Percentiles rank a stretch among this genome's conserved stretches.
These are phyloP conservation scores for Molossus molossus DNA, from an alignment of 2,797 vertebrate species.

Conservation along the genomic window DNA sequence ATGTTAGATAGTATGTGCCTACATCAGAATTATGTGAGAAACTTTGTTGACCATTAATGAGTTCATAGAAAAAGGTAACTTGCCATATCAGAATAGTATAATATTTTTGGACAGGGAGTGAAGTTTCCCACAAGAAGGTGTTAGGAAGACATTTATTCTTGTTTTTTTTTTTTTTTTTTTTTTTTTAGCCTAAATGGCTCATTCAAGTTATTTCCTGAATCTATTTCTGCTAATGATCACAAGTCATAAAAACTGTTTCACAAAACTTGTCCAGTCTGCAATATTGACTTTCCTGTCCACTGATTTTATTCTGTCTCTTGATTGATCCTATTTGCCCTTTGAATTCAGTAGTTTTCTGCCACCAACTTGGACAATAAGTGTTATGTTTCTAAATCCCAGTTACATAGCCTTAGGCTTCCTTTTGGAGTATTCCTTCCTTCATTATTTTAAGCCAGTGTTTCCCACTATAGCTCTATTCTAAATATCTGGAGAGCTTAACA, in stretches of 20 bases:
- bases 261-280: background rate
- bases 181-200: background rate
- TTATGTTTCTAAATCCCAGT: background rate
- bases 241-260: slow-evolving; percentile 48
- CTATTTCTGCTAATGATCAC: slow-evolving; percentile 60
- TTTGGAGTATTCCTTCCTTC: background rate
- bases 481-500: slow-evolving; percentile 7
- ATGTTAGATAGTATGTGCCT: background rate
- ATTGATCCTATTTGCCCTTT: slow-evolving; percentile 61
- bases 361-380: slow-evolving; percentile 47
- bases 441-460: background rate
- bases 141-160: slow-evolving; percentile 23
- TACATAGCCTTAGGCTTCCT: slow-evolving; percentile 10
- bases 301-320: slow-evolving; percentile 59
- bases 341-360: slow-evolving; percentile 50
- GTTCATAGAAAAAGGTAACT: background rate
- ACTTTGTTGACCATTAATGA: background rate
- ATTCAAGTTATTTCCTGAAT: slow-evolving; percentile 17
- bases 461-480: background rate
- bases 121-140: background rate
- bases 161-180: background rate
- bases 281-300: slow-evolving; percentile 55
- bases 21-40: slow-evolving; percentile 27
- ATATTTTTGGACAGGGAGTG: background rate
- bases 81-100: background rate